Evolutionary conservation across 1,140 invertebrate species (phyloP).

Genomic region (Plutomurus gul): DNA sequence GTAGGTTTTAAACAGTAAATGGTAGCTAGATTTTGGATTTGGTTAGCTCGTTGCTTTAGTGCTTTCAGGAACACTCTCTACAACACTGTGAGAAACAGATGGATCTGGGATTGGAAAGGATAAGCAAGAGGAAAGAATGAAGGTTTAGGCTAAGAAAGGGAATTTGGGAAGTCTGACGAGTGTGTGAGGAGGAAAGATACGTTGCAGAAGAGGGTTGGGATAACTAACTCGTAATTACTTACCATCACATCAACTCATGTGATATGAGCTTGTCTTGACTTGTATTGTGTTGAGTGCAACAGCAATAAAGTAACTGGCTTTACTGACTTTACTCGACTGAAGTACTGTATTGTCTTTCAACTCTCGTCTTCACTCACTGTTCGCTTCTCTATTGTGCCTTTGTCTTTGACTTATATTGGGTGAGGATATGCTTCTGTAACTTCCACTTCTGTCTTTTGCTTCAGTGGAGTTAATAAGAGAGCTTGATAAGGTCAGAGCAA

Average conservation of each 20-base stretch:
- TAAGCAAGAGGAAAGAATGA: not conserved
- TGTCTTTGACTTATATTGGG: no score
- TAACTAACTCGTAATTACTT: conserved; percentile 25
- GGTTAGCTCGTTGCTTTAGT: no score
- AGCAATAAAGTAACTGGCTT: not conserved
- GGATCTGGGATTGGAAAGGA: not conserved
- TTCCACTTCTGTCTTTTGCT: no score
- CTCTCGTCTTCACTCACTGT: no score
- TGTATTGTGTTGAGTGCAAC: not conserved
- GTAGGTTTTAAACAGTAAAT: no score
- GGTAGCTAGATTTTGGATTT: no score
- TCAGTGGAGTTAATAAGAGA: not conserved
- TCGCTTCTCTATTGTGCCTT: not conserved
- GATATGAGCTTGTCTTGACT: not conserved
- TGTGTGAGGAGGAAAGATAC: conserved; percentile 16
- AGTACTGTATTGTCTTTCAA: not conserved
- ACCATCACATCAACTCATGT: conserved; percentile 23
- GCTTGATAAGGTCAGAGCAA: conserved; percentile 8
- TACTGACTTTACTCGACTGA: no score
- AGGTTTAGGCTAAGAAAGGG: not conserved
- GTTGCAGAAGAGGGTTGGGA: conserved; percentile 10
- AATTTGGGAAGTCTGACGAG: conserved; percentile 5
- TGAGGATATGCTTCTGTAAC: no score
- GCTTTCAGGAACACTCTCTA: no score
- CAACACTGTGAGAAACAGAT: no score